phyloP scores from a whole-genome alignment of 1,140 invertebrate genomes.

The Nasonia vitripennis region DNA sequence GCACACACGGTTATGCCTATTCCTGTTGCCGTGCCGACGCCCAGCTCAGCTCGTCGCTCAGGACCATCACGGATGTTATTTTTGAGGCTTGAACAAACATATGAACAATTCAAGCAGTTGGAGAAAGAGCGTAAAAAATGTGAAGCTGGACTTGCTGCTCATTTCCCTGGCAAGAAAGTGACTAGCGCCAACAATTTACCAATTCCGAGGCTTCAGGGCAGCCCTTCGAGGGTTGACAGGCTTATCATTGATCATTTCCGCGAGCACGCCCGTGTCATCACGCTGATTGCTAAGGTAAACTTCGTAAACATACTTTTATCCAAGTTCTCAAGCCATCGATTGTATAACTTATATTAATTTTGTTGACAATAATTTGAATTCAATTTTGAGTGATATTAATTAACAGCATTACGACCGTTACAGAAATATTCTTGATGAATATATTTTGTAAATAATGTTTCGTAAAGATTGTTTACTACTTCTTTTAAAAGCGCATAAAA shows the following conservation, averaged over 20 bases:
- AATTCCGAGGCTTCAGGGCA: constrained; percentile 86
- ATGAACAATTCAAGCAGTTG: constrained; percentile 87
- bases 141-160: constrained; percentile 87
- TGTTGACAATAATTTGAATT: too few relatives aligned
- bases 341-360: background rate
- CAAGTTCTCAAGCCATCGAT: background rate
- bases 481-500: too few relatives aligned
- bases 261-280: constrained; percentile 81
- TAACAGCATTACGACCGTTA: too few relatives aligned
- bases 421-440: too few relatives aligned
- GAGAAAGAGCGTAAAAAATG: constrained; percentile 91
- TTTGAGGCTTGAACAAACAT: constrained; percentile 86
- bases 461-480: too few relatives aligned
- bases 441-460: too few relatives aligned
- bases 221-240: constrained; percentile 88
- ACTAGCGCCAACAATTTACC: constrained; percentile 89
- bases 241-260: constrained; percentile 89
- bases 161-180: constrained; percentile 88
- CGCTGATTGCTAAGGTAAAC: constrained; percentile 72
- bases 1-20: constrained; percentile 67
- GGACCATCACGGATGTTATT: constrained; percentile 83
- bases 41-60: constrained; percentile 68
- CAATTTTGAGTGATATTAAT: too few relatives aligned
- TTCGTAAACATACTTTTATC: background rate
- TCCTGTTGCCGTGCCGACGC: constrained; percentile 60